Conservation (phyloP, 2,888 invertebrate species). For the Stenichneumon culpator region DNA sequence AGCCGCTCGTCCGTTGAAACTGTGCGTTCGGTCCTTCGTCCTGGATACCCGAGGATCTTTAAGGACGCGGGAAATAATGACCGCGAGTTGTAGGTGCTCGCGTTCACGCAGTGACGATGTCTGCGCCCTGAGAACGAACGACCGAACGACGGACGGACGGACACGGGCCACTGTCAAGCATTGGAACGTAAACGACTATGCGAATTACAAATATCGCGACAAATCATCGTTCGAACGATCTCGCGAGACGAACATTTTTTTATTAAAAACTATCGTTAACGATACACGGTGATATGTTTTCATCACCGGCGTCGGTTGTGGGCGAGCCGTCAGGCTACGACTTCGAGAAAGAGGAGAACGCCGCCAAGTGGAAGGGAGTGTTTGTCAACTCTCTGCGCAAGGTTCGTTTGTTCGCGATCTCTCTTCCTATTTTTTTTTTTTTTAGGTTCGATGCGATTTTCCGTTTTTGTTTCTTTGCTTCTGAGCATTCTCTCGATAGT, state of each 20-base stretch:
- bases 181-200: constrained; percentile 38
- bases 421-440: constrained; percentile 35
- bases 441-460: constrained; percentile 4
- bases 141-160: constrained; percentile 30
- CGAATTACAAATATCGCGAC: constrained; percentile 19
- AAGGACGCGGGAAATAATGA: constrained; percentile 58
- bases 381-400: constrained; percentile 95
- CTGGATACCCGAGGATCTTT: constrained; percentile 53
- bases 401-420: constrained; percentile 86
- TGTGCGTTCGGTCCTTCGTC: constrained; percentile 29
- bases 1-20: constrained; percentile 56
- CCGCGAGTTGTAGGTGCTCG: constrained; percentile 51
- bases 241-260: constrained; percentile 31
- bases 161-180: constrained; percentile 21
- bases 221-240: constrained; percentile 12
- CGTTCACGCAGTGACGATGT: constrained; percentile 58
- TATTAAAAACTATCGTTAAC: not conserved
- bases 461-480: constrained; percentile 27
- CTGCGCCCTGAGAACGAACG: constrained; percentile 45
- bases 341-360: constrained; percentile 95
- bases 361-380: constrained; percentile 96
- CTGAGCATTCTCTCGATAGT: not conserved
- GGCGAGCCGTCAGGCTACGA: constrained; percentile 89
- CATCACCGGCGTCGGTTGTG: constrained; percentile 85
- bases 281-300: constrained; percentile 81